Evolutionary conservation across 1,140 invertebrate species (phyloP).

Genomic region (Drosophila gunungcola): DNA sequence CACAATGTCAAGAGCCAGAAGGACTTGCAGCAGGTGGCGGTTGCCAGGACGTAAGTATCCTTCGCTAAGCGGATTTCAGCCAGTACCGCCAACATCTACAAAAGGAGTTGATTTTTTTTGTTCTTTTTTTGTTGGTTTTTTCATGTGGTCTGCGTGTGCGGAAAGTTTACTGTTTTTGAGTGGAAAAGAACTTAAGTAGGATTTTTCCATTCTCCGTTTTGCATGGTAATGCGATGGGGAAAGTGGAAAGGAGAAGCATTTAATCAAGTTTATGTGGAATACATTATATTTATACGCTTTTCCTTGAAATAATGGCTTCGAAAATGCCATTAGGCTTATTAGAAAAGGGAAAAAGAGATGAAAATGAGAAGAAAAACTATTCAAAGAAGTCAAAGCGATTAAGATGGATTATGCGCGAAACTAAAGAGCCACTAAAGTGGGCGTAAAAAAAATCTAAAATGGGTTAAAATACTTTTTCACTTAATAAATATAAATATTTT

Average conservation of each 20-base stretch:
- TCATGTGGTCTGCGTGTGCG: conserved; percentile 51
- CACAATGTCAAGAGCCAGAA: conserved; percentile 23
- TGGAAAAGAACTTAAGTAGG: conserved; percentile 41
- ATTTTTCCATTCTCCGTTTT: conserved; percentile 28
- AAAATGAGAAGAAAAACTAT: neutral
- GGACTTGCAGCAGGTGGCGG: conserved; percentile 26
- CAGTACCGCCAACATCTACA: conserved; percentile 17
- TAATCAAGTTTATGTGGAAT: conserved; percentile 76
- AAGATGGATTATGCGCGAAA: conserved; percentile 39
- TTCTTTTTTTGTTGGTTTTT: conserved; percentile 26
- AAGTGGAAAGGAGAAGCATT: conserved; percentile 46
- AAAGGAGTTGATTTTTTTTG: conserved; percentile 20
- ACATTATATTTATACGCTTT: conserved; percentile 39
- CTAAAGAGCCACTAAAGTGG: conserved; percentile 8
- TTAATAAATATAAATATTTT: too few species aligned
- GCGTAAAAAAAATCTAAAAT: conserved; percentile 8
- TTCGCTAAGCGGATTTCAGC: conserved; percentile 36
- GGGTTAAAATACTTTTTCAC: neutral
- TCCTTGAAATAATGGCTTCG: conserved; percentile 21
- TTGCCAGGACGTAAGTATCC: conserved; percentile 34
- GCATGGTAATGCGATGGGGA: conserved; percentile 58
- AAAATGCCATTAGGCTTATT: conserved; percentile 68
- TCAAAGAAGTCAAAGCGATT: conserved; percentile 38
- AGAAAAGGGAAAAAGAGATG: conserved; percentile 37
- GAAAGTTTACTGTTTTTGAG: conserved; percentile 33